Evolutionary conservation across 2,797 vertebrate genomes (phyloP), one percentile per base, ranked within the genome.

Genomic region (Tokudaia tokunoshimensis): DNA sequence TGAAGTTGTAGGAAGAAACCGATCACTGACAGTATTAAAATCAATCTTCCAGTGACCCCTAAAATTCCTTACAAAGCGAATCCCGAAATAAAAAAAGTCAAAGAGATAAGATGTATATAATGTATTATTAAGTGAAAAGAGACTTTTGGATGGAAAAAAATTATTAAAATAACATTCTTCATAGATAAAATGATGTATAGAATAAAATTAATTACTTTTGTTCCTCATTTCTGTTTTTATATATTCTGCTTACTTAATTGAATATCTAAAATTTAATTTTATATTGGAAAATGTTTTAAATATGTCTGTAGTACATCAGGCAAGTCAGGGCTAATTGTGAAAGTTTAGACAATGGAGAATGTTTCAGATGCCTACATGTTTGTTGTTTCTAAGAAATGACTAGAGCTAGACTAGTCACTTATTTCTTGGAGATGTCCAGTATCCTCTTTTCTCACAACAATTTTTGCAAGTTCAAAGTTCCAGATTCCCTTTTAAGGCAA

Each of bases 1-100:
- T 92, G 50, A 95, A 83, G 52, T 96, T 50, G 14, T n/a, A 59
- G 6, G 24, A 29, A 59, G 84, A 95, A 92, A 44, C 31, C 61
- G 89, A 11, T 67, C 19, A 59, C 2, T 22, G 8, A 89, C 9
- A 20, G 24, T 31, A 72, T 65, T 6, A 90, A 87, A 83, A 57
- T 55, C 20, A 2, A 2, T 29, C 52, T 95, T 94, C 24, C 24
- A 74, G 6, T 79, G 12, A 1, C 57, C 47, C 41, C 50, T 61
- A 79, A 87, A 94, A n/a, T 13, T 92, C 26, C 6, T 89, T 6
- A 59, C n/a, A 44, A 50, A 44, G 26, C 1, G n/a, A 86, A 78
- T 6, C 3, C 15, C 13, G 22, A 92, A 72, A 50, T 29, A 91
- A 88, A 91, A 88, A 15, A 70, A 74, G 83, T 80, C 10, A 6